These are phyloP conservation scores for Enteromius afrohamiltoni DNA, from an alignment of 2,797 vertebrate species.

Conservation along the genomic window DNA sequence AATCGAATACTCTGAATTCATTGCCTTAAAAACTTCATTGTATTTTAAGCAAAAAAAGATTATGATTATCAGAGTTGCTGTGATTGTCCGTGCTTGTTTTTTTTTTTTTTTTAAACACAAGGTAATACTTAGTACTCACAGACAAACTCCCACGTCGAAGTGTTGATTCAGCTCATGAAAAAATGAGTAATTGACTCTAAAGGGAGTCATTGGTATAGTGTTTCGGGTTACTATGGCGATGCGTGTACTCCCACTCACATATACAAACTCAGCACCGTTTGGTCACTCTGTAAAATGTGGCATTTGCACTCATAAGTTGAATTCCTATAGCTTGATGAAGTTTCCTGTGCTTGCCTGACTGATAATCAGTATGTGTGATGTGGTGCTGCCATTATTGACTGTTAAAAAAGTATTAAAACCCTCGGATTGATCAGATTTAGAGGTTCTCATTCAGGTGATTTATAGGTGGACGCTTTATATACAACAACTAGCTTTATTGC, in stretches of 20 bases:
- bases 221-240: constrained; percentile 50
- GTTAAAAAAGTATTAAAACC: background rate
- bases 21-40: background rate
- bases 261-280: constrained; percentile 42
- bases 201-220: constrained; percentile 56
- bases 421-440: background rate
- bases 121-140: constrained; percentile 24
- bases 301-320: constrained; percentile 60
- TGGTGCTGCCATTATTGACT: constrained; percentile 39
- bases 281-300: constrained; percentile 57
- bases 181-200: constrained; percentile 66
- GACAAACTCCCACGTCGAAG: constrained; percentile 41
- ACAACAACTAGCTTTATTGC: constrained; percentile 15
- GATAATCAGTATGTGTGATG: constrained; percentile 54
- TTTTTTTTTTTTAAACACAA: constrained; percentile 22
- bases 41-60: background rate
- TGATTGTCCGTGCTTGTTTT: constrained; percentile 11
- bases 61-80: background rate
- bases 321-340: constrained; percentile 65
- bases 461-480: constrained; percentile 35
- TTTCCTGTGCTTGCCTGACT: constrained; percentile 67
- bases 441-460: background rate
- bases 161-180: constrained; percentile 66
- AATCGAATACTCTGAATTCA: background rate
- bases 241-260: constrained; percentile 44